Percentiles rank a stretch among this genome's conserved stretches.
Conservation (phyloP, 1,140 invertebrate species). For the Papilio machaon region DNA sequence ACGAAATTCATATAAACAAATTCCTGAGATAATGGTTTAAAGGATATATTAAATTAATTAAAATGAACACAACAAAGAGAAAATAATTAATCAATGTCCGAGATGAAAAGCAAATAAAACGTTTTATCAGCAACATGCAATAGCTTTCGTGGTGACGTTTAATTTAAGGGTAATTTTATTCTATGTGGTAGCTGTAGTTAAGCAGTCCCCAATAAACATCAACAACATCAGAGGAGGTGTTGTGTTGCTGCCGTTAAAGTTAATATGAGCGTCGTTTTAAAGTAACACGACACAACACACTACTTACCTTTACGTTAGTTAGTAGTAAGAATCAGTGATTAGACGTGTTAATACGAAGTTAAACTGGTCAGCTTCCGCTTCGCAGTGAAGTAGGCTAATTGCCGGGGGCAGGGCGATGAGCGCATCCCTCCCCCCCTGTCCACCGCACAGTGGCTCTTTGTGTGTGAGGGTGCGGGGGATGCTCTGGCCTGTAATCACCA, state of each 20-base stretch:
- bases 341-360: conserved; percentile 6
- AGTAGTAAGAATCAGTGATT: neutral
- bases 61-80: neutral
- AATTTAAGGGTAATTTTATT: neutral
- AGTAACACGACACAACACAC: neutral
- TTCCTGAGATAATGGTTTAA: neutral
- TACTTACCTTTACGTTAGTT: neutral
- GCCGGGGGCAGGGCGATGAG: neutral
- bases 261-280: too few relatives aligned
- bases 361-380: neutral
- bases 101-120: conserved; percentile 15
- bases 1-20: too few relatives aligned
- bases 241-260: too few relatives aligned
- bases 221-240: neutral
- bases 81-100: neutral
- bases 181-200: neutral
- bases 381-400: conserved; percentile 8
- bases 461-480: neutral
- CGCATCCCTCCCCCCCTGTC: neutral
- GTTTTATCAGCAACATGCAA: neutral
- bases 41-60: neutral
- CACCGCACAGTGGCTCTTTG: neutral
- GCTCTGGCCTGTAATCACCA: conserved; percentile 14
- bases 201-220: neutral
- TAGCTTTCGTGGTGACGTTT: neutral